Percentiles rank a stretch among this genome's conserved stretches.
Conservation (phyloP, 2,113 vertebrate species). For the Jaculus jaculus region DNA sequence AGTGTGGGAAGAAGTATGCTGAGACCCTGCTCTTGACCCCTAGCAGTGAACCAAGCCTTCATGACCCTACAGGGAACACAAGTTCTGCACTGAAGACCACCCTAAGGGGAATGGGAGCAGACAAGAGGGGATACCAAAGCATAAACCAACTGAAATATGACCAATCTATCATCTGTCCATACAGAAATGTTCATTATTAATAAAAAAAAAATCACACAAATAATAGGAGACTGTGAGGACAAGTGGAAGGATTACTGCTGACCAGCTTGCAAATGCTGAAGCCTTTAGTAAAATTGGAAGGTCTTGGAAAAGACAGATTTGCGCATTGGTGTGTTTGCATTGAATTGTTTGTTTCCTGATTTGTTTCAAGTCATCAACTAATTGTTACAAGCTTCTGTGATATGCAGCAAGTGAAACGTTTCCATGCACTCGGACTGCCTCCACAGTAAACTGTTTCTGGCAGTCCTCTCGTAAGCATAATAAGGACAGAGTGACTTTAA, state of each 20-base stretch:
- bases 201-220: no score
- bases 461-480: slow-evolving; percentile 59
- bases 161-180: no score
- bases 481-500: slow-evolving; percentile 64
- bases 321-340: not conserved
- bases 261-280: not conserved
- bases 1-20: no score
- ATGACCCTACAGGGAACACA: no score
- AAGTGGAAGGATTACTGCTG: not conserved
- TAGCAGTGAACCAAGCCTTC: no score
- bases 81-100: no score
- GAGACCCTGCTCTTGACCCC: no score
- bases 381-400: not conserved
- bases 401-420: not conserved
- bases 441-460: slow-evolving; percentile 28
- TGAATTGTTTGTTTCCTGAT: not conserved
- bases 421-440: not conserved
- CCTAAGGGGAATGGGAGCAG: no score
- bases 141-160: no score
- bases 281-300: not conserved
- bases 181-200: no score
- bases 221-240: no score
- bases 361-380: not conserved
- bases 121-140: no score
- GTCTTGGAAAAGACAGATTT: not conserved